Conservation (phyloP, 2,888 invertebrate genomes). For the Nomada fabriciana region DNA sequence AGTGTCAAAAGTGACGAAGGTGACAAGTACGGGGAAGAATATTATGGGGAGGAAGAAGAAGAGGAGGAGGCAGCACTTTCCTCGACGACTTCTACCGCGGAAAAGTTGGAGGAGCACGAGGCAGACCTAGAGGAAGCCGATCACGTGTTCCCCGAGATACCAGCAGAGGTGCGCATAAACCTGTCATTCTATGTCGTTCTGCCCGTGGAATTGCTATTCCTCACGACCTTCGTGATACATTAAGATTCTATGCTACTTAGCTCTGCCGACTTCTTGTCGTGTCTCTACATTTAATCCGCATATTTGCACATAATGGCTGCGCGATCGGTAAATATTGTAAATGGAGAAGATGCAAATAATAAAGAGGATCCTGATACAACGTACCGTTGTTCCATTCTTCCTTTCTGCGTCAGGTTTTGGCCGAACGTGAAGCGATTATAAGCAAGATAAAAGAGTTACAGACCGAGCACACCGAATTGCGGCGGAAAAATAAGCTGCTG, state of each 20-base stretch:
- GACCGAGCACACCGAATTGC: constrained; percentile 55
- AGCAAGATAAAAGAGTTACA: constrained; percentile 60
- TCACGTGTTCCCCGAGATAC: constrained; percentile 68
- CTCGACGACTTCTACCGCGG: constrained; percentile 54
- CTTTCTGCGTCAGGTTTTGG: constrained; percentile 55
- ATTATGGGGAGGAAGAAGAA: constrained; percentile 47
- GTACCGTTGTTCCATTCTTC: constrained; percentile 2
- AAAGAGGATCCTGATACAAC: constrained; percentile 26
- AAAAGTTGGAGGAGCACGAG: constrained; percentile 65
- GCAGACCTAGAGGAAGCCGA: constrained; percentile 56
- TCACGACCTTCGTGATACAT: constrained; percentile 70
- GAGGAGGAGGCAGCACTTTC: constrained; percentile 50
- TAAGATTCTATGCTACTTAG: constrained; percentile 49
- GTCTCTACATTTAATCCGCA: constrained; percentile 31
- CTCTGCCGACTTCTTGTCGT: constrained; percentile 1
- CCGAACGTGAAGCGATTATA: constrained; percentile 67
- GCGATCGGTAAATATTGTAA: constrained; percentile 32
- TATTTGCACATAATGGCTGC: constrained; percentile 47
- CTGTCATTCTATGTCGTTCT: constrained; percentile 67
- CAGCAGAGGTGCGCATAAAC: constrained; percentile 74
- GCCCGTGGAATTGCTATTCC: constrained; percentile 66
- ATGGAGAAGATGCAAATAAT: constrained; percentile 35
- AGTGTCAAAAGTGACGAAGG: constrained; percentile 13
- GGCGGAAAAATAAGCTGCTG: constrained; percentile 65
- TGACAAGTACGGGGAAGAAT: constrained; percentile 29